phyloP scores from a whole-genome alignment of 2,888 invertebrate genomes.

The Sminthurinus aureus region DNA sequence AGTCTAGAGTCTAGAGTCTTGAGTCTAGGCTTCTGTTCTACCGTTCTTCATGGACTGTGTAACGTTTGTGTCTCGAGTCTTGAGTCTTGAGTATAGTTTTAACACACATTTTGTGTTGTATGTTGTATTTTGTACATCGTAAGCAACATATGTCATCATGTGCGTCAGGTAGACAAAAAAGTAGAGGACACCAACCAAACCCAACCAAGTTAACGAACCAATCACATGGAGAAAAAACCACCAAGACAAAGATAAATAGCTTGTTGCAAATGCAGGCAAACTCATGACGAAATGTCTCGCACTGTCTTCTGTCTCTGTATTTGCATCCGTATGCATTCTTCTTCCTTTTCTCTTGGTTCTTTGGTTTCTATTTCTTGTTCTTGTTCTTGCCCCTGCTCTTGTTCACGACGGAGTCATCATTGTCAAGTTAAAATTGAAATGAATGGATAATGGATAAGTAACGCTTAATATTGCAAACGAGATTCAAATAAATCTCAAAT shows the following conservation, averaged over 20 bases:
- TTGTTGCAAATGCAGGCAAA: conserved; percentile 44
- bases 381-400: neutral
- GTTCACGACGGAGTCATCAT: neutral
- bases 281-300: neutral
- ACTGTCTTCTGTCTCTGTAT: neutral
- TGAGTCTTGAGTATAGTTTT: no score
- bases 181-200: conserved; percentile 18
- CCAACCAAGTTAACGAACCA: conserved; percentile 51
- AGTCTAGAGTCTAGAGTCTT: no score
- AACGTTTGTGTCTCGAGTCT: no score
- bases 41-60: no score
- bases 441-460: no score
- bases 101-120: no score
- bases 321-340: neutral
- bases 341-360: neutral
- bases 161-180: conserved; percentile 52
- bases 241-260: conserved; percentile 60
- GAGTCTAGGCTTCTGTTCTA: no score
- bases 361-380: neutral
- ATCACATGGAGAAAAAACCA: conserved; percentile 36
- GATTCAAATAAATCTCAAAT: no score
- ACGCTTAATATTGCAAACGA: no score
- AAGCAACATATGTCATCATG: conserved; percentile 55
- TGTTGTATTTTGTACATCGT: conserved; percentile 46
- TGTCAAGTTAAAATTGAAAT: no score